A percentile compares a stretch with the other conserved stretches of the same genome.
Evolutionary conservation across 1,140 invertebrate genomes (phyloP).

Genomic region (Formica selysi): DNA sequence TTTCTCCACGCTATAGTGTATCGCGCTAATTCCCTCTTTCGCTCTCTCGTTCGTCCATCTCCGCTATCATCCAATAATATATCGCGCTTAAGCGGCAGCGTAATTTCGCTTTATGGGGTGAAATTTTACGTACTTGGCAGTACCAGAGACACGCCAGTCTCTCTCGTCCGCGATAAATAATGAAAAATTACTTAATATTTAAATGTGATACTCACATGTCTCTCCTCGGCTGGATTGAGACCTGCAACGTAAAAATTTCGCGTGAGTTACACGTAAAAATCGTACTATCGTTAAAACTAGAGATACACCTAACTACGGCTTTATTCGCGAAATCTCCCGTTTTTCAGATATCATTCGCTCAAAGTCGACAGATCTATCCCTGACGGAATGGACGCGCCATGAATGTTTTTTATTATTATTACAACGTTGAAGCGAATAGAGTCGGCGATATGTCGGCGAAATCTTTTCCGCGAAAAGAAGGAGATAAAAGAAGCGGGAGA

Average conservation of each 20-base stretch:
- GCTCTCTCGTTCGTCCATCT: conserved; percentile 34
- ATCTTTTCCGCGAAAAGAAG: conserved; percentile 64
- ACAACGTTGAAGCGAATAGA: conserved; percentile 56
- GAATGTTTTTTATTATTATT: conserved; percentile 73
- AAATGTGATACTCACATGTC: conserved; percentile 88
- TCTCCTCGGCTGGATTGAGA: conserved; percentile 90
- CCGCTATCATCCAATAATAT: conserved; percentile 54
- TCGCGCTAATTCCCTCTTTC: conserved; percentile 53
- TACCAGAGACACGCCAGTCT: conserved; percentile 21
- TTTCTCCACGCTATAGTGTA: conserved; percentile 28
- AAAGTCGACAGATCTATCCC: conserved; percentile 33
- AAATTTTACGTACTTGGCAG: conserved; percentile 74
- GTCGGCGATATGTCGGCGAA: conserved; percentile 64
- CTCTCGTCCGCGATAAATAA: conserved; percentile 49
- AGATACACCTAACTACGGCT: background rate
- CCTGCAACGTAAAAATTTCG: conserved; percentile 86
- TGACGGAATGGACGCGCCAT: conserved; percentile 52
- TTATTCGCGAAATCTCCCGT: background rate
- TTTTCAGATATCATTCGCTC: conserved; percentile 14
- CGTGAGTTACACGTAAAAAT: background rate
- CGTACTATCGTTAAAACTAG: background rate
- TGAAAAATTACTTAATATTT: conserved; percentile 31
- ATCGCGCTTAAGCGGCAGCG: conserved; percentile 59
- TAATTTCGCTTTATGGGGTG: conserved; percentile 78
- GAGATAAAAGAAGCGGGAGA: conserved; percentile 47